Conservation (phyloP, 2,113 vertebrate species). For the Spizaetus ornatus region DNA sequence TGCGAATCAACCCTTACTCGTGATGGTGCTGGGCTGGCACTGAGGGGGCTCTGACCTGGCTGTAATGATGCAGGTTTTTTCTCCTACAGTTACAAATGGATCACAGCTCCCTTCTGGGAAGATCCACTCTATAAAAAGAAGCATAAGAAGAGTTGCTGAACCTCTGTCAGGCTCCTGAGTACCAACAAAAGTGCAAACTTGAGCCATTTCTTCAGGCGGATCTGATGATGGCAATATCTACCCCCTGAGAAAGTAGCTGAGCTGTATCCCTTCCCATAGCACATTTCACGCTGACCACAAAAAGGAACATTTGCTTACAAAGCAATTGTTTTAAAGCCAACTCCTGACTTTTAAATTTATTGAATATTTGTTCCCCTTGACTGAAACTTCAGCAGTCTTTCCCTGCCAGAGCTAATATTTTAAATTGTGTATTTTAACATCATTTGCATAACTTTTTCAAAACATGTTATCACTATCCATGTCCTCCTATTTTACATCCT, state of each 20-base stretch:
- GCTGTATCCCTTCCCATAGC: not conserved
- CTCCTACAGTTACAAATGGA: not conserved
- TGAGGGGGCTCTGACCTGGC: not conserved
- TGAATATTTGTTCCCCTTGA: not conserved
- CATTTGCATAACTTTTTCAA: conserved; percentile 25
- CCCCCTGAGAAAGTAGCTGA: not conserved
- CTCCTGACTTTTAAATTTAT: conserved; percentile 12
- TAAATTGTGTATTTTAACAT: not conserved
- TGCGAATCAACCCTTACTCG: not conserved
- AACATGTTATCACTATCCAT: not conserved
- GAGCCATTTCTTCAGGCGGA: not conserved
- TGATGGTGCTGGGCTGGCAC: not conserved
- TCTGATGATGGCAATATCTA: not conserved
- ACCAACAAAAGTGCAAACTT: not conserved
- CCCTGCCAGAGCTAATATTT: conserved; percentile 57
- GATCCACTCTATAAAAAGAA: not conserved
- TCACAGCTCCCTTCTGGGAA: not conserved
- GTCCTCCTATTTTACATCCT: not conserved
- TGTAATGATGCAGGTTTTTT: not conserved
- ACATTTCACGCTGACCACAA: not conserved
- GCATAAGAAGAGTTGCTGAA: not conserved
- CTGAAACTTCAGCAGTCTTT: not conserved
- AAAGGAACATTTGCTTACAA: conserved; percentile 40
- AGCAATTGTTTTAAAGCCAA: conserved; percentile 4
- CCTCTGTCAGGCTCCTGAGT: not conserved